Evolutionary conservation across 2,888 invertebrate genomes (phyloP), one percentile per base, ranked within the genome.

Genomic region (Melinaea menophilus): DNA sequence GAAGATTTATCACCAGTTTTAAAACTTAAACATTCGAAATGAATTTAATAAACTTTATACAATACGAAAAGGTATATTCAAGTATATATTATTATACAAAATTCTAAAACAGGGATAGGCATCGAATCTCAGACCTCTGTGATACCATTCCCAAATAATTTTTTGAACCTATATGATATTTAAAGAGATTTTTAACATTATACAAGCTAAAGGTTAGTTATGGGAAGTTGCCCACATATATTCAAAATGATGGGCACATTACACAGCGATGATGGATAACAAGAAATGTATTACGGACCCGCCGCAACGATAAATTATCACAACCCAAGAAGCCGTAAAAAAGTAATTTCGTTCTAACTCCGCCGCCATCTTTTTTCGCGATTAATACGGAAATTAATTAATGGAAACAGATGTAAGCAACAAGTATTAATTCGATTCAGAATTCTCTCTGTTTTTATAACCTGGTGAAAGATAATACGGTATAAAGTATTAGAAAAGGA

Each of bases 251-350:
- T 73, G 73, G 76, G 68, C 72, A 73, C 77, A 70, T 61, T 66
- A 79, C 51, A 68, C 55, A 71, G 69, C 72, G 71, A 82, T 85
- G 84, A 85, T 82, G 81, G 82, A 85, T 85, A 79, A 69, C 76
- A 71, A 77, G 76, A 72, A 73, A 73, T 73, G 75, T 79, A 79
- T 79, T 80, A 74, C 72, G 65, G 59, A 70, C 65, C 74, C 71
- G 72, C 72, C 71, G 70, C 72, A 64, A 72, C 76, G 65, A 85
- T 86, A 84, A 85, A 86, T 86, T 85, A 85, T 80, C 71, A 46
- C 62, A 56, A 68, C 65, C 65, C 71, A 71, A 70, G 70, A 69
- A 70, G 72, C 77, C 75, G 76, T 76, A 78, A 76, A 79, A 83
- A 81, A 81, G 79, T 76, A 79, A 81, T 81, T 79, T 73, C 72